These are phyloP conservation scores for Podarcis muralis DNA, from an alignment of 2,113 vertebrate species.

Conservation along the genomic window DNA sequence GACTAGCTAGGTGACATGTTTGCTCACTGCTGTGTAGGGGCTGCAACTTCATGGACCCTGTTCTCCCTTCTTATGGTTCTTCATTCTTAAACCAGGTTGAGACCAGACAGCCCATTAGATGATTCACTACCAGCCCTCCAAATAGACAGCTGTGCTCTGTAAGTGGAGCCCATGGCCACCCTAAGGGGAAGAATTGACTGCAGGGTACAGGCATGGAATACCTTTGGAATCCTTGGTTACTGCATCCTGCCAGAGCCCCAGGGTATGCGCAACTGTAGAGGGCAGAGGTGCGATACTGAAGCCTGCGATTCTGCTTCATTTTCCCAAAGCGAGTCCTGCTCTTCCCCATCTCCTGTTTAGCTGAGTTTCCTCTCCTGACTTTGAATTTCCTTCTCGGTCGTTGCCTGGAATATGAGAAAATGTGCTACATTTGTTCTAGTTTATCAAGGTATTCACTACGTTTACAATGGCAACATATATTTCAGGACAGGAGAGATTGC, in stretches of 20 bases:
- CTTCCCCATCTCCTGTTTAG: not conserved
- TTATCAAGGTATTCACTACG: not conserved
- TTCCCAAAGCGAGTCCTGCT: constrained; percentile 21
- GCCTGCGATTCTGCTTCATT: constrained; percentile 47
- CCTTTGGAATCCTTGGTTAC: constrained; percentile 58
- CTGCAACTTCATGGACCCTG: not conserved
- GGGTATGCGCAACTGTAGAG: constrained; percentile 48
- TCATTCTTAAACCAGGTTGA: not conserved
- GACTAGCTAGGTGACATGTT: not conserved
- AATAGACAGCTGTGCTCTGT: not conserved
- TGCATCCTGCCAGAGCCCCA: constrained; percentile 29
- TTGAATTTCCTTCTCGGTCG: not conserved
- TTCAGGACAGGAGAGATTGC: not conserved
- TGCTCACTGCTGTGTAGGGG: not conserved
- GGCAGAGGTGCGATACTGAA: constrained; percentile 34
- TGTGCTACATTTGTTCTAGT: not conserved
- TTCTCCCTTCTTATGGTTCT: not conserved
- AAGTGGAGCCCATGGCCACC: not conserved
- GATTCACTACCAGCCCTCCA: not conserved
- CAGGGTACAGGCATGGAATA: not conserved
- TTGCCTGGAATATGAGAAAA: constrained; percentile 34
- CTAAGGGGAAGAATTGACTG: not conserved
- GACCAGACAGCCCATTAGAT: not conserved
- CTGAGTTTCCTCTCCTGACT: not conserved
- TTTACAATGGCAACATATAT: not conserved